Conservation (phyloP, 92 coral and sea anemone species). For the Heteractis magnifica region DNA sequence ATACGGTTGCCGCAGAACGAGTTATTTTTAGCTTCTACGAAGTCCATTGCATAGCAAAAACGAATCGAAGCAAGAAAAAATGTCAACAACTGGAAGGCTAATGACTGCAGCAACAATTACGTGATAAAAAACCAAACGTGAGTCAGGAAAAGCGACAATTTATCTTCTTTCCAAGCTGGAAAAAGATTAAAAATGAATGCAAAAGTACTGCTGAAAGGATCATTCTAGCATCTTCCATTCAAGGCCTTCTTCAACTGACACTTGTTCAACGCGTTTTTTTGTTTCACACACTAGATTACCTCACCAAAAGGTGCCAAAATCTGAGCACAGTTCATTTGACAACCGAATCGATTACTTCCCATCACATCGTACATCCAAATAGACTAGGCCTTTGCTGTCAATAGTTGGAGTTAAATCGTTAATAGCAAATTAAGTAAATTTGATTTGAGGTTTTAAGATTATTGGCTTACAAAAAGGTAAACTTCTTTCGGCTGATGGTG, state of each 20-base stretch:
- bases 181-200: too few species aligned
- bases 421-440: slow-evolving; percentile 7
- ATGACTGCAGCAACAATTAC: background rate
- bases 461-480: background rate
- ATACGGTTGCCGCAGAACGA: background rate
- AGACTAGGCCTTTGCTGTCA: slow-evolving; percentile 9
- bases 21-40: background rate
- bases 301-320: slow-evolving; percentile 23
- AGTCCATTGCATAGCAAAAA: background rate
- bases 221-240: background rate
- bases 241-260: background rate
- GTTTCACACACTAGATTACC: slow-evolving; percentile 6
- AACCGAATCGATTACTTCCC: slow-evolving; percentile 25
- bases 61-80: background rate
- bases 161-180: too few species aligned
- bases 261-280: background rate
- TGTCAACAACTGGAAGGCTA: slow-evolving; percentile 1
- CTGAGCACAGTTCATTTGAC: slow-evolving; percentile 29
- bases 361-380: slow-evolving; percentile 23
- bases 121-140: too few species aligned
- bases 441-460: background rate
- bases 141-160: too few species aligned
- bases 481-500: background rate
- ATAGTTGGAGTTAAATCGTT: background rate
- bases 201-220: background rate